Base-by-base conservation (phyloP, 2,113 vertebrate species). In the Saimiri boliviensis region DNA sequence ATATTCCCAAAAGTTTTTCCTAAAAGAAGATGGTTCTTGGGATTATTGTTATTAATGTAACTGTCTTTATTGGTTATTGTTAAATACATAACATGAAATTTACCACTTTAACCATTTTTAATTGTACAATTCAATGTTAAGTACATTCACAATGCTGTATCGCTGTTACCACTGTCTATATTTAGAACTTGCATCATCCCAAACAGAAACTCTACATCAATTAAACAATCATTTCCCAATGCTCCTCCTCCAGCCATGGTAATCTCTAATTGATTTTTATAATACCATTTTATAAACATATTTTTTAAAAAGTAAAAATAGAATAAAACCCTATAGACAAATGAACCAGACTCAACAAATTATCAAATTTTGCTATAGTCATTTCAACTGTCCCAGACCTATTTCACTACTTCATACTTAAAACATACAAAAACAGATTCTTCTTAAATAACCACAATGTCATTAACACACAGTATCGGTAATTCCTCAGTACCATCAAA, bases 371-470 rank as follows among this genome's bases (percentile, higher is more conserved):
- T 86, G 5, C 49, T 91, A 14, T 54, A 76, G 23, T 76, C 81
- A 82, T 77, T 95, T 95, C 37, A 82, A 37, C n/a, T 49, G 19
- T 77, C 20, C 73, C 73, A 94, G 56, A 94, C 20, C 1, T 96
- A 81, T 60, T 79, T 88, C 58, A 96, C 1, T 20, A 30, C 52
- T 47, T 91, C 20, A 66, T 40, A 77, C 42, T 42, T 37, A 52
- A 25, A 84, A 58, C 35, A 76, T 25, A 45, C 35, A 45, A 88
- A 84, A 80, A 87, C 0, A 66, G 56, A 86, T 23, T 37, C 21
- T 76, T 86, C 63, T 66, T n/a, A 49, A 7, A 86, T 66, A 95
- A 92, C 14, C 52, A 94, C 32, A 89, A 74, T 63, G 73, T 73
- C 25, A 40, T 86, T 70, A 52, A 25, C 54, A 80, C n/a, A 87